Evolutionary conservation across 2,888 invertebrate species (phyloP), one percentile per base, ranked within the genome.

Genomic region (Zhuqinia jingwanae): DNA sequence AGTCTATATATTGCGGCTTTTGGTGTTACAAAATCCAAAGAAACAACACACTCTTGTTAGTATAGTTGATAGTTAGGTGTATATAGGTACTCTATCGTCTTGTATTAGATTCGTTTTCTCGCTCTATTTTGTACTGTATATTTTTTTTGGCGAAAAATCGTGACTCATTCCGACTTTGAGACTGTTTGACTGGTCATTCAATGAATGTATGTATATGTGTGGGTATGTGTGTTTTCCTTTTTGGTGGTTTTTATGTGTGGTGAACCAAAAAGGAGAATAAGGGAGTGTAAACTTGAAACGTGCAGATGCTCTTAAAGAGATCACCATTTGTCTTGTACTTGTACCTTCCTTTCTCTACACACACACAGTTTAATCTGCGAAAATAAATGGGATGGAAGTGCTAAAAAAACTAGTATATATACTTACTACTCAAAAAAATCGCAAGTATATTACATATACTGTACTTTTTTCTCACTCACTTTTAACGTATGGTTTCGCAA

Each of bases 401-500:
- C 25, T 27, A 80, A 53, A 50, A 70, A 53, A 30, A 65, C 63
- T 17, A 53, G 15, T 53, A 75, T 20, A n/a, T n/a, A 36, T 30
- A 75, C 27, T 30, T 17, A n/a, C 2, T 25, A 30, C 53, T 80
- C 2, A 25, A n/a, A 50, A n/a, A 75, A 22, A 27, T 53, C 11
- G 45, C 11, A 3, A 2, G 56, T 79, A 47, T 25, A 85, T 70
- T 6, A 79, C 30, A 20, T 15, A 17, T 73, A 73, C 47, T 8
- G 15, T 20, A 10, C 11, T 50, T 20, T 47, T 45, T 85, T 63
- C 63, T 63, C 80, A 81, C 88, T 87, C 79, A 90, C 90, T 75
- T 86, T 77, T 68, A 90, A 76, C 27, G 90, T 90, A 75, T 90
- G 87, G 88, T 90, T 90, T 79, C 87, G 86, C 30, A 80, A 60